Evolutionary conservation across 2,888 invertebrate species (phyloP).

Genomic region (Yponomeuta evonymella): DNA sequence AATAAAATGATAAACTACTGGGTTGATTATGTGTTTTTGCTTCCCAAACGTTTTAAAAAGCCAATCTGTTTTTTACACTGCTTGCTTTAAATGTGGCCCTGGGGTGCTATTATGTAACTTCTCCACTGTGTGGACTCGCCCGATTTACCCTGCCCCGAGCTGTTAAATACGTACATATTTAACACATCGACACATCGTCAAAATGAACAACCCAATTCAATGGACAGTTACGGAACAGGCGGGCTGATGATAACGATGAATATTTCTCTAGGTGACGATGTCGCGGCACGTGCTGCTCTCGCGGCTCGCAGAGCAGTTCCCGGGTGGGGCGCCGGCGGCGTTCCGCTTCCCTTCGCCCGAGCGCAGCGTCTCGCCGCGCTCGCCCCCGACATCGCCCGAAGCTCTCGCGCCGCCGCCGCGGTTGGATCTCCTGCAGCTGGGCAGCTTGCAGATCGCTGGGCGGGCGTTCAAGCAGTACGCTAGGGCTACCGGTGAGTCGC

Average conservation of each 20-base stretch:
- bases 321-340: slow-evolving; percentile 47
- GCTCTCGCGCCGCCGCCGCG: slow-evolving; percentile 57
- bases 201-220: no score
- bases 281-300: slow-evolving; percentile 67
- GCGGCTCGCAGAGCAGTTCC: slow-evolving; percentile 67
- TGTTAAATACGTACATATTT: no score
- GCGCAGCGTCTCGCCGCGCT: slow-evolving; percentile 56
- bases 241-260: neutral
- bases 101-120: no score
- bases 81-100: no score
- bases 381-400: slow-evolving; percentile 42
- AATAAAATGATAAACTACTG: no score
- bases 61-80: no score
- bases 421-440: slow-evolving; percentile 57
- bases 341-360: slow-evolving; percentile 62
- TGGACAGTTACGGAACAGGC: no score
- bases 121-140: no score
- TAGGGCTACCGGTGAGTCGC: slow-evolving; percentile 57
- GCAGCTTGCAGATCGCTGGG: slow-evolving; percentile 66
- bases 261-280: slow-evolving; percentile 41
- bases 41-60: no score
- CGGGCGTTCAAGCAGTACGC: slow-evolving; percentile 69
- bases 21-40: no score
- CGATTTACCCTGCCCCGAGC: no score
- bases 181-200: no score